phyloP scores from a whole-genome alignment of 2,888 invertebrate species.

The Cataglyphis livida region DNA sequence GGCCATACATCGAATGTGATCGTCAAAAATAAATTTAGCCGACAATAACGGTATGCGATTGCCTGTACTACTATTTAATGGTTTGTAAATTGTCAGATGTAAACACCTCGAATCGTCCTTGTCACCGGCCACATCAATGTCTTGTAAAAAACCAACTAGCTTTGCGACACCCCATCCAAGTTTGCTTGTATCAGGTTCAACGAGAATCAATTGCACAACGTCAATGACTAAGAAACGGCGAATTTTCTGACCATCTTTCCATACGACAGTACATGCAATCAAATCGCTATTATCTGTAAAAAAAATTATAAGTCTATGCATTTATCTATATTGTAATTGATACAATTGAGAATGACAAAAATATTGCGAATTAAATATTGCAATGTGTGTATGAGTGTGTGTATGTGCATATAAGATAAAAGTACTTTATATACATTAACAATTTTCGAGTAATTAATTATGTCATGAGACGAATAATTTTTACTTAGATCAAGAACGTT shows the following conservation, averaged over 20 bases:
- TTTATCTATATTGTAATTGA: background rate
- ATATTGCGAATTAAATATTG: background rate
- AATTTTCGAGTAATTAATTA: background rate
- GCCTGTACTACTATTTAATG: constrained; percentile 89
- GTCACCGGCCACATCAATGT: constrained; percentile 97
- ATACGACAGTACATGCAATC: constrained; percentile 97
- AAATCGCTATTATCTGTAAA: constrained; percentile 97
- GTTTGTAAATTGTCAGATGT: constrained; percentile 96
- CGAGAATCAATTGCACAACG: constrained; percentile 96
- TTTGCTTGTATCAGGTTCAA: constrained; percentile 97
- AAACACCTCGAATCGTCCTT: constrained; percentile 98
- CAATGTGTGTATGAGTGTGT: background rate
- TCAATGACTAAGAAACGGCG: constrained; percentile 99
- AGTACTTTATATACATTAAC: background rate
- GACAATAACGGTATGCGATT: constrained; percentile 93
- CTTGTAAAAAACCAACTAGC: constrained; percentile 97
- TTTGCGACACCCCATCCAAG: constrained; percentile 99
- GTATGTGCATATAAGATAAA: too few species aligned
- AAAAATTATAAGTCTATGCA: constrained; percentile 88
- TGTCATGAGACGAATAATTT: constrained; percentile 69
- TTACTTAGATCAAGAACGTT: constrained; percentile 98
- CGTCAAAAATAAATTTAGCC: constrained; percentile 98
- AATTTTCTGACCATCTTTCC: constrained; percentile 95
- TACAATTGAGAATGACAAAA: background rate
- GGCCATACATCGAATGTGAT: constrained; percentile 99